Base-by-base conservation (phyloP, 1,140 invertebrate genomes). In the Dufourea novaeangliae region DNA sequence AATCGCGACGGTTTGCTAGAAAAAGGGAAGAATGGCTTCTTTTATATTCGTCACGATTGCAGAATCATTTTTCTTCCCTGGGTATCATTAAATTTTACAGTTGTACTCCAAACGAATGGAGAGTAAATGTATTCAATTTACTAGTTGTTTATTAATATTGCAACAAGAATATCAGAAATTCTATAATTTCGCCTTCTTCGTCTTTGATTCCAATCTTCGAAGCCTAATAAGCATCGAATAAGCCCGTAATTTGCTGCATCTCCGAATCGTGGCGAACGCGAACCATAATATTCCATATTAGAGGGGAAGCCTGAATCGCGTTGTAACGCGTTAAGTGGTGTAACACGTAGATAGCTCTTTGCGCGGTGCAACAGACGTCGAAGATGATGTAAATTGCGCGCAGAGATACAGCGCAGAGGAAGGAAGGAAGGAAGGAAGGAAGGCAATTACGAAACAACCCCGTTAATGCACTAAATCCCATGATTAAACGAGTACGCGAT, bases 381-480 rank as follows among this genome's bases (percentile, higher is more conserved):
- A 39, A 62, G 59, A 62, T 39, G 59, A 34, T n/a, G 34, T 62
- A 39, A 62, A 62, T 62, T 62, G 39, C 32, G 12, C 59, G 59
- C 34, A 62, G 34, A 62, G 59, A 62, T 34, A 62, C 59, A n/a
- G 20, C 34, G 32, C 34, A 10, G n/a, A 12, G 57, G 37, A 59
- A 59, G 68, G 54, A 61, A 61, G 69, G 14, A 62, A 12, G 57
- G 37, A 59, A 59, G 68, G 54, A 61, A 61, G 69, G 14, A 62
- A 44, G 59, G 56, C 27, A 71, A 71, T 71, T 62, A 62, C 27
- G 59, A 62, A 62, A 62, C 34, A 39, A 39, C n/a, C 20, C 59
- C 3, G 59, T 62, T 62, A 25, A 62, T 62, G 57, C 39, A 27
- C 7, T 20, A 32, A 72, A 72, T 72, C 57, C 39, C 14, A 22